These are phyloP conservation scores for Xanthia togata DNA, from an alignment of 2,888 invertebrate genomes.

Conservation along the genomic window DNA sequence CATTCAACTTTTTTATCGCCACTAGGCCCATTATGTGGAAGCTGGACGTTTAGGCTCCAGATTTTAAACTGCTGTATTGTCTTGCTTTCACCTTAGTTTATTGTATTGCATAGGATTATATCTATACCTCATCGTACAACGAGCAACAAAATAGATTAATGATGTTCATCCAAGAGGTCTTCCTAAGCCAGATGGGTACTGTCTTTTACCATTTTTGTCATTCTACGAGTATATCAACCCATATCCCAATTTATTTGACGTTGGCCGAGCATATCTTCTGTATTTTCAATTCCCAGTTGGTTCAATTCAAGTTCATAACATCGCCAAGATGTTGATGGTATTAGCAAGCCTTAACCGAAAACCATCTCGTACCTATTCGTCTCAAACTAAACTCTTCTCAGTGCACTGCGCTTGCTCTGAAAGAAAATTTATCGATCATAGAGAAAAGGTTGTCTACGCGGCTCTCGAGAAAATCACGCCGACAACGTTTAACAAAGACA, in stretches of 20 bases:
- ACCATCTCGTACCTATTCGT: not conserved
- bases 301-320: not conserved
- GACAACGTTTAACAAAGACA: slow-evolving; percentile 10
- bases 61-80: not conserved
- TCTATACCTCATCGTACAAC: not conserved
- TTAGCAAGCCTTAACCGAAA: not conserved
- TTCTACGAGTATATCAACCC: not conserved
- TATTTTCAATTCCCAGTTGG: not conserved
- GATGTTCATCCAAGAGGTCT: not conserved
- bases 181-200: not conserved
- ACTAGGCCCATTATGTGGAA: not conserved
- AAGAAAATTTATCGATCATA: slow-evolving; percentile 9
- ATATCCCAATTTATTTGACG: not conserved
- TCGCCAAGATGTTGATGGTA: too few species aligned
- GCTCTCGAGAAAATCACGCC: not conserved
- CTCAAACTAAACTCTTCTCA: not conserved
- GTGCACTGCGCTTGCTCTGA: not conserved
- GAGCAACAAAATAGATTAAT: not conserved
- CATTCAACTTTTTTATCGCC: slow-evolving; percentile 8
- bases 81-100: slow-evolving; percentile 3
- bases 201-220: not conserved
- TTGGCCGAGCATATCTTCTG: not conserved
- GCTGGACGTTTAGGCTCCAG: not conserved
- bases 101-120: not conserved
- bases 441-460: slow-evolving; percentile 1